Evolutionary conservation across 2,888 invertebrate genomes (phyloP).

Genomic region (Oscheius sp.): DNA sequence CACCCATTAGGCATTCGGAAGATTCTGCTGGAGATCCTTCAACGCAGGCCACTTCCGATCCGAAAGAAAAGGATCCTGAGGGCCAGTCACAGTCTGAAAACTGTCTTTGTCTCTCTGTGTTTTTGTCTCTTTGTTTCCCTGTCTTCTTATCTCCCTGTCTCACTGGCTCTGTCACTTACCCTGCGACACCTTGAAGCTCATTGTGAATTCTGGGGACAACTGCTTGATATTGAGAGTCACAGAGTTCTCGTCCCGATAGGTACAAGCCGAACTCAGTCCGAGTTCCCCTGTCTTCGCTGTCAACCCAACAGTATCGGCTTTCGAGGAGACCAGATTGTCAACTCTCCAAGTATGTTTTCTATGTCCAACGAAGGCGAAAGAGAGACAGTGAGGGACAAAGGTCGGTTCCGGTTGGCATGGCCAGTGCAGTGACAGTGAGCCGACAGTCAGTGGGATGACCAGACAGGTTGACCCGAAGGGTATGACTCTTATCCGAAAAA

Average conservation of each 20-base stretch:
- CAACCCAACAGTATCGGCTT: not conserved
- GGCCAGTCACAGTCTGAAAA: slow-evolving; percentile 21
- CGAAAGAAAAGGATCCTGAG: slow-evolving; percentile 10
- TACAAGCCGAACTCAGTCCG: slow-evolving; percentile 1
- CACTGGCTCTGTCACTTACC: not conserved
- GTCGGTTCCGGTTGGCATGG: not conserved
- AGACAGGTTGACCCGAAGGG: slow-evolving; percentile 29
- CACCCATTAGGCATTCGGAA: slow-evolving; percentile 19
- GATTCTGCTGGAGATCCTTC: slow-evolving; percentile 3
- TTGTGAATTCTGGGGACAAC: slow-evolving; percentile 10
- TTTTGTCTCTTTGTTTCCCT: too few relatives aligned
- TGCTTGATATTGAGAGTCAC: slow-evolving; percentile 14
- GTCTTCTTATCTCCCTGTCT: too few relatives aligned
- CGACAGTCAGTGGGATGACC: slow-evolving; percentile 11
- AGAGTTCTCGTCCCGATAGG: slow-evolving; percentile 7
- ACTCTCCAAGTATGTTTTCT: slow-evolving; percentile 16
- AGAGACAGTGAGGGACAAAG: slow-evolving; percentile 15
- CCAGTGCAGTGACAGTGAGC: slow-evolving; percentile 31
- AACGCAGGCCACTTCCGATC: slow-evolving; percentile 2
- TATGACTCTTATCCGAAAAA: slow-evolving; percentile 22
- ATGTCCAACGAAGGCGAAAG: not conserved
- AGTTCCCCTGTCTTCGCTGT: not conserved
- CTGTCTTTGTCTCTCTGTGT: too few relatives aligned
- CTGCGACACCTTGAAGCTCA: slow-evolving; percentile 26
- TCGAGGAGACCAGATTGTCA: not conserved